These are phyloP conservation scores for Hippopotamyrus pictus DNA, from an alignment of 2,797 vertebrate species.

Conservation along the genomic window DNA sequence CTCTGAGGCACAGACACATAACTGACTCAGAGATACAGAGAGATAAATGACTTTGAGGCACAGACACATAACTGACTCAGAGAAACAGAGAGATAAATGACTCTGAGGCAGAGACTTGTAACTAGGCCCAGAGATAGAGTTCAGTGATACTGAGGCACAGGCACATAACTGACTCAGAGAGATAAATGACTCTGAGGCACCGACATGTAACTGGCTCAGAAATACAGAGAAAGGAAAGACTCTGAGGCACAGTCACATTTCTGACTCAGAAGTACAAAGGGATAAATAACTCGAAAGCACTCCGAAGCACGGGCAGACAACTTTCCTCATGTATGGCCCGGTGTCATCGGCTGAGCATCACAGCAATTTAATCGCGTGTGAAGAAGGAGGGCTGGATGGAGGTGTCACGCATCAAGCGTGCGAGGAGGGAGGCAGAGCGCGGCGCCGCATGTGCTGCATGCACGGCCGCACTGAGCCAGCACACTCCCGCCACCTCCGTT, in stretches of 20 bases:
- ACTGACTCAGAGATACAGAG: not conserved
- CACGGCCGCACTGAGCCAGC: not conserved
- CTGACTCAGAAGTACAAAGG: not conserved
- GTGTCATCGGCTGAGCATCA: not conserved
- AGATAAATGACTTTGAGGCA: not conserved
- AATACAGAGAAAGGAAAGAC: not conserved
- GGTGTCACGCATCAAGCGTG: not conserved
- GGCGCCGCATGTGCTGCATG: not conserved
- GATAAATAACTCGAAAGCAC: not conserved
- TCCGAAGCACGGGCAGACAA: not conserved
- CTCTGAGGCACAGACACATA: not conserved
- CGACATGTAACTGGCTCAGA: not conserved
- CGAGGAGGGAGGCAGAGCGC: not conserved
- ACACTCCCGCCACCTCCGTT: conserved; percentile 9
- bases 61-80: not conserved
- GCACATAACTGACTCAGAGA: not conserved
- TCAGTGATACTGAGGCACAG: not conserved
- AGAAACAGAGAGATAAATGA: not conserved
- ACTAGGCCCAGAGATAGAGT: not conserved
- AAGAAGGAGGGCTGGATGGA: not conserved
- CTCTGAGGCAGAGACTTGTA: not conserved
- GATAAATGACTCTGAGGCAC: not conserved
- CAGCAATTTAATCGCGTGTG: not conserved
- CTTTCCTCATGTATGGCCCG: not conserved
- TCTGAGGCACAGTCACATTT: not conserved